A percentile compares a stretch with the other conserved stretches of the same genome.
These are phyloP conservation scores for Noctua janthe DNA, from an alignment of 2,888 invertebrate species.

Conservation along the genomic window DNA sequence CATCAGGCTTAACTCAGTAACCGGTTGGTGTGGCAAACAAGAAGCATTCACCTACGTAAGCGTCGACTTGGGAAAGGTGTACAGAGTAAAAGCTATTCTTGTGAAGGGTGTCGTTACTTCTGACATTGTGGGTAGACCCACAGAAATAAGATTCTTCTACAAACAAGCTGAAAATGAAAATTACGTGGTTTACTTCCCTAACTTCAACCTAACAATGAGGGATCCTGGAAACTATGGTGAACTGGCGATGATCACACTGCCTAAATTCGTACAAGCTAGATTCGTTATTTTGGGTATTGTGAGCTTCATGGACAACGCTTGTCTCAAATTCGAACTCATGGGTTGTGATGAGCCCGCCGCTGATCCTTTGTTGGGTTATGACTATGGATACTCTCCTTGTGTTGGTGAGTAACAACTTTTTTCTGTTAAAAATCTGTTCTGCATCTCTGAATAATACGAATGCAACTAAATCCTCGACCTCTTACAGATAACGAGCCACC, in stretches of 20 bases:
- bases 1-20: conserved; percentile 97
- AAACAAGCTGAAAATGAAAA: conserved; percentile 98
- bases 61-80: conserved; percentile 98
- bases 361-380: conserved; percentile 97
- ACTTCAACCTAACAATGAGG: conserved; percentile 98
- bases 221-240: conserved; percentile 99
- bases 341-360: conserved; percentile 97
- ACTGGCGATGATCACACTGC: conserved; percentile 98
- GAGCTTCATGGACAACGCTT: conserved; percentile 99
- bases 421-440: neutral
- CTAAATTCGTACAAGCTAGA: conserved; percentile 97
- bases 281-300: conserved; percentile 98
- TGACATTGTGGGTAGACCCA: conserved; percentile 98
- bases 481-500: conserved; percentile 97
- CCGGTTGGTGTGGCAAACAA: conserved; percentile 99
- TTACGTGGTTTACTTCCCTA: conserved; percentile 99
- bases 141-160: conserved; percentile 99
- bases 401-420: conserved; percentile 91
- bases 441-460: neutral
- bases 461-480: neutral
- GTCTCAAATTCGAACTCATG: conserved; percentile 98
- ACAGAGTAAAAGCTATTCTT: conserved; percentile 97
- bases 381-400: conserved; percentile 98
- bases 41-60: conserved; percentile 99
- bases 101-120: conserved; percentile 98